Evolutionary conservation across 2,797 vertebrate genomes (phyloP), one percentile per base, ranked within the genome.

Genomic region (Xiphorhynchus erythropygius): DNA sequence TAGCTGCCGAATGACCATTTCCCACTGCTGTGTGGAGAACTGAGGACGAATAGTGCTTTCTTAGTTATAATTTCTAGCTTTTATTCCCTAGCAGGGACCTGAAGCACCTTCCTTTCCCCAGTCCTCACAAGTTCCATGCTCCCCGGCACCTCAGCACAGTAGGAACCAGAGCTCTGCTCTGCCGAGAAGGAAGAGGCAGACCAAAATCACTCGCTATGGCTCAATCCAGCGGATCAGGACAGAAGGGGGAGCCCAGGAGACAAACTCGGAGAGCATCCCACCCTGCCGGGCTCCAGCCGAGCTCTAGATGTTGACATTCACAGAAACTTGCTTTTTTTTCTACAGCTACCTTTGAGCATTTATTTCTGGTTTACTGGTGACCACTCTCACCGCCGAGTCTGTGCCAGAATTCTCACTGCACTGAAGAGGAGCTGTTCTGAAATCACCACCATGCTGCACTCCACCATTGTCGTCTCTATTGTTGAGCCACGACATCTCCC

Each of bases 201-300:
- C 62, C 13, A 44, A 46, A 81, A 64, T 41, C n/a, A 1, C 35
- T 68, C 5, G 12, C 9, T 16, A 7, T 3, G 39, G 16, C 49
- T 89, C 28, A 9, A 25, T 17, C n/a, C 56, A 13, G 73, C 2
- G 0, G n/a, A 73, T 93, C 50, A 59, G 90, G 70, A 94, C 94
- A 92, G 92, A 89, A 96, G 90, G 50, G 96, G 92, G 95, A 96
- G 92, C 94, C 52, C 94, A 55, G 94, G 95, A 92, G 81, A 90
- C 92, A 92, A 90, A 89, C 84, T 75, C 8, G 0, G 83, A 89
- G 80, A 55, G 73, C 50, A 63, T 92, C 70, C 37, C 50, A 44
- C 24, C 15, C 77, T 0, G 5, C 49, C 4, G 2, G 24, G 53
- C 65, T 90, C 42, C 42, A 13, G 68, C n/a, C 27, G 13, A 57